Conservation (phyloP, 2,113 vertebrate genomes). For the Gambusia affinis region DNA sequence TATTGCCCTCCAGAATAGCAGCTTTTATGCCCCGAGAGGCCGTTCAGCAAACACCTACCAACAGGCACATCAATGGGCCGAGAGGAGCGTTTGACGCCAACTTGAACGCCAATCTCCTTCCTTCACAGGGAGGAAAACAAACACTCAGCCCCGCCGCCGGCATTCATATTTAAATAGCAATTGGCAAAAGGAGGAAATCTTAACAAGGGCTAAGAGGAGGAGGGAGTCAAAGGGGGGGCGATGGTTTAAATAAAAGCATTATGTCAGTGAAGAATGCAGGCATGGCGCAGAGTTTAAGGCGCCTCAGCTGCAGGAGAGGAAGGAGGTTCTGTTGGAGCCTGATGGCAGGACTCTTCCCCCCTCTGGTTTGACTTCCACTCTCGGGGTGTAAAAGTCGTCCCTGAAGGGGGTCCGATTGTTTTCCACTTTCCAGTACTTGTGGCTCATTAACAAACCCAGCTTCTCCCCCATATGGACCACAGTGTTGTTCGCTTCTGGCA, state of each 20-base stretch:
- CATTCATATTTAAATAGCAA: slow-evolving; percentile 74
- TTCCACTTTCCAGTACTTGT: slow-evolving; percentile 65
- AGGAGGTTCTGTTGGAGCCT: slow-evolving; percentile 75
- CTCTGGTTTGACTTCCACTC: slow-evolving; percentile 70
- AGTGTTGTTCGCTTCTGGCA: slow-evolving; percentile 23
- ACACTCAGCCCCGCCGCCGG: slow-evolving; percentile 58
- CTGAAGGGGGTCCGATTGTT: slow-evolving; percentile 72
- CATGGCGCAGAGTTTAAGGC: slow-evolving; percentile 61
- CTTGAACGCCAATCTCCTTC: slow-evolving; percentile 32
- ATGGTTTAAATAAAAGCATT: slow-evolving; percentile 77
- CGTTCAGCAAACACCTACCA: slow-evolving; percentile 61
- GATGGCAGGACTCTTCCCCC: slow-evolving; percentile 58
- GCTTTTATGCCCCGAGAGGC: slow-evolving; percentile 57
- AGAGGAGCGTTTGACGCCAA: slow-evolving; percentile 47
- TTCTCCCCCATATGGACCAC: slow-evolving; percentile 49
- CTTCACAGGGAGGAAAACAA: slow-evolving; percentile 63
- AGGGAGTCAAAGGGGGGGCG: slow-evolving; percentile 28
- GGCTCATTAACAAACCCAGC: slow-evolving; percentile 70
- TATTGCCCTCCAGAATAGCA: slow-evolving; percentile 38
- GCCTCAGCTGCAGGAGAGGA: slow-evolving; percentile 66
- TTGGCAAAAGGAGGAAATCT: slow-evolving; percentile 43
- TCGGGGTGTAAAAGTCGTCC: slow-evolving; percentile 61
- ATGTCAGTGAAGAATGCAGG: slow-evolving; percentile 74
- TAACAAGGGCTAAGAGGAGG: slow-evolving; percentile 32
- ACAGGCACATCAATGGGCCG: slow-evolving; percentile 46